A percentile compares a stretch with the other conserved stretches of the same genome.
phyloP scores from a whole-genome alignment of 2,797 vertebrate genomes.

The Aphelocoma californica region DNA sequence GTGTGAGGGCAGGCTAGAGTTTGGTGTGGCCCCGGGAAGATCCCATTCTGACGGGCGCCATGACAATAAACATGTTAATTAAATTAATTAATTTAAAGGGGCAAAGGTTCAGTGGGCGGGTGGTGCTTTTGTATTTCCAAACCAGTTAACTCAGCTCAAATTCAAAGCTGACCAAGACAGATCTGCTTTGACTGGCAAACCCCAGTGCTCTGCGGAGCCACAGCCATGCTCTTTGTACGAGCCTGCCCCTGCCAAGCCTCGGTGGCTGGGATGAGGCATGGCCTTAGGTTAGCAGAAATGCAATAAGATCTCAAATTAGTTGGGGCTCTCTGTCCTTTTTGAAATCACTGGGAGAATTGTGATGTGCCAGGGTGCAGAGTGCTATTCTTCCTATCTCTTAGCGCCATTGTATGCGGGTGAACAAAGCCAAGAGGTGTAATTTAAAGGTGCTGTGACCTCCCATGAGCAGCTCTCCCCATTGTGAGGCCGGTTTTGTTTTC shows the following conservation, averaged over 20 bases:
- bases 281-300: constrained; percentile 45
- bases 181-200: constrained; percentile 28
- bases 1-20: background rate
- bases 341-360: constrained; percentile 35
- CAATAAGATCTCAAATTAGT: constrained; percentile 38
- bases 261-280: background rate
- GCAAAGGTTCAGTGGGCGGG: constrained; percentile 70
- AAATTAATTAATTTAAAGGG: constrained; percentile 72
- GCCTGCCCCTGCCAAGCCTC: constrained; percentile 4
- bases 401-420: constrained; percentile 46
- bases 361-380: constrained; percentile 17
- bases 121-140: constrained; percentile 67
- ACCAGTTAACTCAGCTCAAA: constrained; percentile 62
- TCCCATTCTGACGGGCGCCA: constrained; percentile 37
- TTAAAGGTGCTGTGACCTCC: constrained; percentile 72
- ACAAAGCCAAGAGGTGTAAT: constrained; percentile 73
- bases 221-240: constrained; percentile 1
- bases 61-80: constrained; percentile 65
- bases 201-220: background rate
- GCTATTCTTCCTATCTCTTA: constrained; percentile 63
- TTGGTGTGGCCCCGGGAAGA: constrained; percentile 41
- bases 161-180: constrained; percentile 66
- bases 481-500: constrained; percentile 51
- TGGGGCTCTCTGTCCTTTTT: constrained; percentile 42
- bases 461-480: constrained; percentile 58